Evolutionary conservation across 2,113 vertebrate genomes (phyloP), one percentile per base, ranked within the genome.

Genomic region (Lates calcarifer): DNA sequence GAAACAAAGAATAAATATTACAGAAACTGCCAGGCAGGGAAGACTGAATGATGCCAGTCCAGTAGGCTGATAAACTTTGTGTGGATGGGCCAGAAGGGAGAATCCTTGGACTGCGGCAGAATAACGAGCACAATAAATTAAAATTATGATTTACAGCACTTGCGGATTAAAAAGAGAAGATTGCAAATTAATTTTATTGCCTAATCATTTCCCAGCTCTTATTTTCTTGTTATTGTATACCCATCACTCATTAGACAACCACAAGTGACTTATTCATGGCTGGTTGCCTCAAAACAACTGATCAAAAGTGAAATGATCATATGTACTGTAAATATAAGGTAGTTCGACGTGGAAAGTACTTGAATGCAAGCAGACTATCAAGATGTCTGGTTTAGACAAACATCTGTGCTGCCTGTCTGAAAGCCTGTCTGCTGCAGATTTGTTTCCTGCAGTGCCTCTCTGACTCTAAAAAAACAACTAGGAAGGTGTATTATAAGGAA

Each of bases 1-100:
- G 10, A 29, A 51, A 55, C 6, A 65, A 72, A 74, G n/a, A 35
- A 68, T 47, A 13, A 31, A 45, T 43, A 53, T 49, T 24, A 67
- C 7, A 14, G 13, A 18, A 35, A 76, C 12, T 49, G 13, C 55
- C n/a, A 41, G 20, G 14, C 47, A 2, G 6, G 24, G 12, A 43
- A 37, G 18, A 78, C 26, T 56, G 33, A 66, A 55, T 61, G 20
- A 53, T 77, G 43, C 45, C 51, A 65, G 1, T 51, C 5, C 12
- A 28, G 49, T 13, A 26, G n/a, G 62, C 5, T 61, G 28, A 57
- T 4, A 69, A 39, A 33, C 22, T 53, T 43, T 28, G 3, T 58
- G 51, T 26, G 17, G 8, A 47, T 64, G 2, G 6, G 2, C 33
- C 9, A 53, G 20, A 20, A 31, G 9, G 9, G 11, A 28, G 15